phyloP scores from a whole-genome alignment of 2,888 invertebrate species.

The Cacoxenus indagator region DNA sequence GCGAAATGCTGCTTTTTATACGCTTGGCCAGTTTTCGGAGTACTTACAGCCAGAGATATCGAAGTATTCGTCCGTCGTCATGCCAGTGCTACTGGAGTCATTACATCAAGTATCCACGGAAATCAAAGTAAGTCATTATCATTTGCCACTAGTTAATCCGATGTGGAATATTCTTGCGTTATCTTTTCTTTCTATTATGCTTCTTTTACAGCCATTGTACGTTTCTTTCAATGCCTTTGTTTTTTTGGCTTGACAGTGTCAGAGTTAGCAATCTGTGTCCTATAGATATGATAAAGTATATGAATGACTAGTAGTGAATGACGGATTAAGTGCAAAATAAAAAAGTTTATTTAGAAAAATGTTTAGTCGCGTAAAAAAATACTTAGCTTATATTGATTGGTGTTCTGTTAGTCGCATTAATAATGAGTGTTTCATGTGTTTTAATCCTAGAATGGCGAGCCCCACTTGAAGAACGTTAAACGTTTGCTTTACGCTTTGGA shows the following conservation, averaged over 20 bases:
- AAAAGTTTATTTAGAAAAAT: too few species aligned
- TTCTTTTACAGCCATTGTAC: constrained; percentile 37
- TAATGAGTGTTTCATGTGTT: constrained; percentile 23
- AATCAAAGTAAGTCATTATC: constrained; percentile 69
- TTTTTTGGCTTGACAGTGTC: constrained; percentile 34
- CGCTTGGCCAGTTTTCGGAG: constrained; percentile 85
- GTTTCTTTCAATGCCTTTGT: constrained; percentile 28
- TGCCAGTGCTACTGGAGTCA: constrained; percentile 81
- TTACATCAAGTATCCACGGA: constrained; percentile 75
- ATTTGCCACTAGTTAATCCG: too few species aligned
- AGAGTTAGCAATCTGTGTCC: constrained; percentile 41
- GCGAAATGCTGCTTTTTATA: constrained; percentile 82
- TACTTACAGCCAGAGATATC: constrained; percentile 85
- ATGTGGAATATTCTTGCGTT: constrained; percentile 43
- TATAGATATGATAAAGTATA: constrained; percentile 63
- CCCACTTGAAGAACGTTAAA: constrained; percentile 77
- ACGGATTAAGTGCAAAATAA: too few species aligned
- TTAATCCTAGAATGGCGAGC: constrained; percentile 70
- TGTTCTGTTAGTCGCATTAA: neutral
- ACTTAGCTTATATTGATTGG: neutral
- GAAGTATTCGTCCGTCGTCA: constrained; percentile 78
- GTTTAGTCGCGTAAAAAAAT: too few species aligned
- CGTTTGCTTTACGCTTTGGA: constrained; percentile 86
- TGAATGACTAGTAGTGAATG: constrained; percentile 67
- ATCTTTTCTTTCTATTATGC: neutral